Evolutionary conservation across 2,888 invertebrate genomes (phyloP).

Genomic region (Lepidocyrtinus sp.): DNA sequence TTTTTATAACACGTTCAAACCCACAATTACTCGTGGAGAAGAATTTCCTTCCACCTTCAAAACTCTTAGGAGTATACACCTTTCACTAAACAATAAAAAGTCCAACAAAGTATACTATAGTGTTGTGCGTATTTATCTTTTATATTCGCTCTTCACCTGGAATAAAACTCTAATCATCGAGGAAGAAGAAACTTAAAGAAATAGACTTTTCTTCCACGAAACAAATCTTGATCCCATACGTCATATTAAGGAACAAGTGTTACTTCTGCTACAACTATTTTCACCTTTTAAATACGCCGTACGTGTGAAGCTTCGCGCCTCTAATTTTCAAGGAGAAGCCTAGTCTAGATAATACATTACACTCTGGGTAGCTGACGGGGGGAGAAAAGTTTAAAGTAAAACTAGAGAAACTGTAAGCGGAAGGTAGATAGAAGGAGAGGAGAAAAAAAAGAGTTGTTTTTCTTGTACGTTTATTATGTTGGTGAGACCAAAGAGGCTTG

Average conservation of each 20-base stretch:
- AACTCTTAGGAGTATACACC: background rate
- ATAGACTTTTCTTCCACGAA: slow-evolving; percentile 21
- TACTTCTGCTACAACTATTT: background rate
- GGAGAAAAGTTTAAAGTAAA: slow-evolving; percentile 44
- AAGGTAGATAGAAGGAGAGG: slow-evolving; percentile 10
- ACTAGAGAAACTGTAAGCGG: slow-evolving; percentile 7
- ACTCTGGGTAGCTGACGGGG: slow-evolving; percentile 1
- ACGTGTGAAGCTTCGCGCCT: background rate
- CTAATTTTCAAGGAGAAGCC: background rate
- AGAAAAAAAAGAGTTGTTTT: slow-evolving; percentile 28
- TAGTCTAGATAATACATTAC: no score
- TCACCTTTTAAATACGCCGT: background rate
- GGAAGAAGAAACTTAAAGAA: slow-evolving; percentile 9
- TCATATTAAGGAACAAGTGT: slow-evolving; percentile 47
- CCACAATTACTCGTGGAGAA: background rate
- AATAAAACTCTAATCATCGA: slow-evolving; percentile 19
- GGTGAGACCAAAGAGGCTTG: slow-evolving; percentile 52
- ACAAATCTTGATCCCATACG: slow-evolving; percentile 43
- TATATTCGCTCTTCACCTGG: slow-evolving; percentile 7
- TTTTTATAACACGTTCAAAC: slow-evolving; percentile 4
- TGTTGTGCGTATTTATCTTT: slow-evolving; percentile 39
- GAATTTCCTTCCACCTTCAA: slow-evolving; percentile 2
- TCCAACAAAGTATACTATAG: background rate
- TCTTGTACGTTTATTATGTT: slow-evolving; percentile 56
- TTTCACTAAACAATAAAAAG: background rate